Base-by-base conservation (phyloP, 2,113 vertebrate genomes). In the Trematomus loennbergii region DNA sequence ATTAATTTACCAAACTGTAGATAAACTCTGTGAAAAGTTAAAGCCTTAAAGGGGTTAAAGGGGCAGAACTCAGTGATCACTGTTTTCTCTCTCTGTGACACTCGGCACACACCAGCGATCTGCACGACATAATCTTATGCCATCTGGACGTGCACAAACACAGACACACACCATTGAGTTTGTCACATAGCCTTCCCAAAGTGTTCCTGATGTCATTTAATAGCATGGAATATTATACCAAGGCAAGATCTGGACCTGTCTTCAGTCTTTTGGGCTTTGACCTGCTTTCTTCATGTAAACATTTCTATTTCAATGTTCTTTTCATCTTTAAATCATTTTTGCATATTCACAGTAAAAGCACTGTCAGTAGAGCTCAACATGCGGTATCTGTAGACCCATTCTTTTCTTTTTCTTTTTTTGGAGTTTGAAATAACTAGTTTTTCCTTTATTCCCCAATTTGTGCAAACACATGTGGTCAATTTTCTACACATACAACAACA, bases 101-200 rank as follows among this genome's bases (percentile, higher is more conserved):
- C 50, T 87, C 75, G 74, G 79, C 74, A 79, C 62, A 81, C 75
- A 74, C 57, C 53, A 64, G 50, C 46, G 33, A 80, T 86, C 70
- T 87, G 62, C 54, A 73, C 73, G 74, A 61, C 76, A 79, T 87
- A 59, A 83, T 57, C 66, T 83, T 78, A 76, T 87, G 77, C 52
- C 57, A 74, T 10, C 16, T 43, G 63, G 46, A 43, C 52, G 0
- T 33, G 10, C 36, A 43, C 67, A 67, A 15, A 53, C 16, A 45
- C 53, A 63, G 4, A 73, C 33, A 55, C 59, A 59, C 58, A 50
- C 45, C 61, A 12, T 79, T 72, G 20, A 25, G 3, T 40, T 36
- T n/a, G 50, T 11, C 22, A 80, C 69, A 29, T 36, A 54, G 72
- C 55, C 61, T 82, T 76, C 69, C 64, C 50, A 45, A 61, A 76